Conservation (phyloP, 2,888 invertebrate genomes). For the Stenotaenia linearis region DNA sequence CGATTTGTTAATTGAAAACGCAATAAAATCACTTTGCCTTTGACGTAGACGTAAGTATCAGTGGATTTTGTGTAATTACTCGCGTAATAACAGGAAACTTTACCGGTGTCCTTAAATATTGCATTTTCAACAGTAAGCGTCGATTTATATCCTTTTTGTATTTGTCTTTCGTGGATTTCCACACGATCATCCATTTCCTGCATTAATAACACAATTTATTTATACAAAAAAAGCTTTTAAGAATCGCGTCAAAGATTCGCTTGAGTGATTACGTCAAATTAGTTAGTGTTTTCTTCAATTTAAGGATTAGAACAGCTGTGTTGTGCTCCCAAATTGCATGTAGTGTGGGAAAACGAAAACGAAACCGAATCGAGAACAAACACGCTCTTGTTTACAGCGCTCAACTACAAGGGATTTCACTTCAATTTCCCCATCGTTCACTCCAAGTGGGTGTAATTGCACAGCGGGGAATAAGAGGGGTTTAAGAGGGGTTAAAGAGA, state of each 20-base stretch:
- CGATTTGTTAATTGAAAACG: too few relatives aligned
- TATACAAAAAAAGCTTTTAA: too few relatives aligned
- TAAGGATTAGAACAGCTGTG: neutral
- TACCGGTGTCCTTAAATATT: neutral
- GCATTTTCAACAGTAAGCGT: neutral
- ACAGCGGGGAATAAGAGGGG: neutral
- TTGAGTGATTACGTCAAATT: neutral
- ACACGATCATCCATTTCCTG: conserved; percentile 1
- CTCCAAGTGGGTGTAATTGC: neutral
- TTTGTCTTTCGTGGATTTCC: neutral
- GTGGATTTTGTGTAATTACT: neutral
- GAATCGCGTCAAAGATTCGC: too few relatives aligned
- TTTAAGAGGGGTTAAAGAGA: neutral
- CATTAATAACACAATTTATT: neutral
- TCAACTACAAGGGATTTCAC: neutral
- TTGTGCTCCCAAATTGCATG: neutral
- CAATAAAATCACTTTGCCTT: neutral
- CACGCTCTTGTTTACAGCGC: neutral
- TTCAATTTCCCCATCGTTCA: neutral
- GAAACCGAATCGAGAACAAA: neutral
- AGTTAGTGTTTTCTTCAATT: neutral
- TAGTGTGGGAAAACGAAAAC: neutral
- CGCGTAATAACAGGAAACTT: neutral
- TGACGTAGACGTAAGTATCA: neutral
- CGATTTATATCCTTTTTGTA: neutral